phyloP scores from a whole-genome alignment of 2,113 vertebrate genomes.

The Ahaetulla prasina region DNA sequence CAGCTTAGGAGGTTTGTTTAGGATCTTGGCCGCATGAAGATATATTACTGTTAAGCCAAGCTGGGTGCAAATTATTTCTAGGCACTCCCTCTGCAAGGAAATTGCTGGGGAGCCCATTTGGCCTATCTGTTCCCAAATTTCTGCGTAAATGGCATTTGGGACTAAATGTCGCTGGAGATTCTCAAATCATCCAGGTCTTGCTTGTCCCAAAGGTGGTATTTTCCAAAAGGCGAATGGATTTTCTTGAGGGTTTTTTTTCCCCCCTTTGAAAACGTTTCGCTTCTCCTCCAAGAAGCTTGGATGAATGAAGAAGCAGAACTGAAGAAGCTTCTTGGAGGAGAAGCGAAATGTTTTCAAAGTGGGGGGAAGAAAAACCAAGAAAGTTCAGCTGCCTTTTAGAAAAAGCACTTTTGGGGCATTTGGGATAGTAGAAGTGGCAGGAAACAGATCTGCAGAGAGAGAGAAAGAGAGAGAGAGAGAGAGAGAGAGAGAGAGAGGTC shows the following conservation, averaged over 20 bases:
- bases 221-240: not conserved
- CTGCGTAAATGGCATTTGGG: not conserved
- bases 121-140: not conserved
- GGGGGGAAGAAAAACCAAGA: not conserved
- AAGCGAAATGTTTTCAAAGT: not conserved
- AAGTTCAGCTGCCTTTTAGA: not conserved
- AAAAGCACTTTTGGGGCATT: not conserved
- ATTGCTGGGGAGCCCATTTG: not conserved
- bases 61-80: not conserved
- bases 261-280: not conserved
- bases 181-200: too few relatives aligned
- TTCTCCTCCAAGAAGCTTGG: not conserved
- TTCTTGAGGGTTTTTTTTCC: not conserved
- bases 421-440: not conserved
- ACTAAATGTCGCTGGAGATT: not conserved
- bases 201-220: not conserved
- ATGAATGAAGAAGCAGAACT: not conserved
- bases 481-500: too few relatives aligned
- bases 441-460: not conserved
- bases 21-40: too few relatives aligned
- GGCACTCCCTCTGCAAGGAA: not conserved
- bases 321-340: not conserved
- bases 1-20: not conserved
- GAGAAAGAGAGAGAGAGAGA: too few relatives aligned
- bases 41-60: too few relatives aligned